phyloP scores from a whole-genome alignment of 2,797 vertebrate species.

The Hybognathus amarus region DNA sequence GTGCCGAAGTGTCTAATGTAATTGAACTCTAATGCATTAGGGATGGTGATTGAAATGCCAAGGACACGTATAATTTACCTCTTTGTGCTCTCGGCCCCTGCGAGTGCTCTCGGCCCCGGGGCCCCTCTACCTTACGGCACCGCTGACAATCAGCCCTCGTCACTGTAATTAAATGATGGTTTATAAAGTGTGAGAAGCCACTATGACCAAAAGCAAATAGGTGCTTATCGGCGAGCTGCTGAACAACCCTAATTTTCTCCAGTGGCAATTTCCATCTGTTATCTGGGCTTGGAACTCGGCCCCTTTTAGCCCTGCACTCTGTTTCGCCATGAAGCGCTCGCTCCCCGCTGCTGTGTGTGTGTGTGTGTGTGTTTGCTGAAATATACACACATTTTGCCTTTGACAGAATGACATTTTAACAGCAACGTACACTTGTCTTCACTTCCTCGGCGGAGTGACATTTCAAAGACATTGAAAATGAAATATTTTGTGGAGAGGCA shows the following conservation, averaged over 20 bases:
- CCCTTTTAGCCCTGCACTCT: constrained; percentile 61
- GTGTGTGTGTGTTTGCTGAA: constrained; percentile 38
- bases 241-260: constrained; percentile 87
- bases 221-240: constrained; percentile 83
- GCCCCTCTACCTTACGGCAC: constrained; percentile 84
- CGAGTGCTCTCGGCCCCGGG: constrained; percentile 80
- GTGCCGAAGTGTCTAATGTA: constrained; percentile 55
- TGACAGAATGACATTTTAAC: constrained; percentile 55
- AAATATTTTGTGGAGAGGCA: constrained; percentile 27
- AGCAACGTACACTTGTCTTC: constrained; percentile 47
- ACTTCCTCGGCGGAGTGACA: constrained; percentile 26
- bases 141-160: constrained; percentile 89
- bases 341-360: constrained; percentile 50
- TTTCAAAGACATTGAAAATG: constrained; percentile 37
- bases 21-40: constrained; percentile 63
- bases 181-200: constrained; percentile 90
- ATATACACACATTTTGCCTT: constrained; percentile 56
- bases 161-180: constrained; percentile 92
- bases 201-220: constrained; percentile 88
- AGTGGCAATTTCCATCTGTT: constrained; percentile 86
- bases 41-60: constrained; percentile 61
- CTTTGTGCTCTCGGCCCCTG: constrained; percentile 71
- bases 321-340: constrained; percentile 38
- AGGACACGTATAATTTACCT: constrained; percentile 72
- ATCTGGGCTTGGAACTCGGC: constrained; percentile 80